These are phyloP conservation scores for Pituophis catenifer DNA, from an alignment of 2,113 vertebrate genomes.

Conservation along the genomic window DNA sequence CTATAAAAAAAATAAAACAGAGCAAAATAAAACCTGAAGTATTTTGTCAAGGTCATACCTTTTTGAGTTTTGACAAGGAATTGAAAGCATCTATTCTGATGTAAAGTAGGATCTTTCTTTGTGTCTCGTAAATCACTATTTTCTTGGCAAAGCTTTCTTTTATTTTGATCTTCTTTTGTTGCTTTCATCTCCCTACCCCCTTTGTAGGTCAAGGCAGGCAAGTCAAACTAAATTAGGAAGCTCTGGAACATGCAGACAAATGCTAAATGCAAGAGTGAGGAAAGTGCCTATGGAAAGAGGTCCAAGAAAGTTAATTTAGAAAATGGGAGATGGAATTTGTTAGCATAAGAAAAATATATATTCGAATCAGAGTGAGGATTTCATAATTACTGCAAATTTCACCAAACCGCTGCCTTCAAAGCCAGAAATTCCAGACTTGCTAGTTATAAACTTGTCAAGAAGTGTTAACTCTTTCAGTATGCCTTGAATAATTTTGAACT, in stretches of 20 bases:
- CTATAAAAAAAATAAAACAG: not conserved
- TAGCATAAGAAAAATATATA: not conserved
- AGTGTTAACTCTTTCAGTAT: conserved; percentile 61
- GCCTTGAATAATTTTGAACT: conserved; percentile 43
- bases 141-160: not conserved
- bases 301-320: not conserved
- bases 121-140: not conserved
- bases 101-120: conserved; percentile 21
- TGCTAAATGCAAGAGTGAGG: not conserved
- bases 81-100: conserved; percentile 21
- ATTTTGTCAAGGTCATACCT: conserved; percentile 15
- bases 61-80: conserved; percentile 20
- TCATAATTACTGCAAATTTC: conserved; percentile 54
- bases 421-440: conserved; percentile 55
- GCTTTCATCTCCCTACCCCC: not conserved
- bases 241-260: not conserved
- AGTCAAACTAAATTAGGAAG: conserved; percentile 12
- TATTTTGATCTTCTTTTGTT: conserved; percentile 6
- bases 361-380: conserved; percentile 45
- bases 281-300: not conserved
- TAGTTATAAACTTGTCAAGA: conserved; percentile 61
- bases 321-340: not conserved
- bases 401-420: conserved; percentile 48
- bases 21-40: not conserved
- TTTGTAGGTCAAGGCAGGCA: not conserved